Conservation (phyloP, 2,888 invertebrate species). For the Cerceris ruficornis region DNA sequence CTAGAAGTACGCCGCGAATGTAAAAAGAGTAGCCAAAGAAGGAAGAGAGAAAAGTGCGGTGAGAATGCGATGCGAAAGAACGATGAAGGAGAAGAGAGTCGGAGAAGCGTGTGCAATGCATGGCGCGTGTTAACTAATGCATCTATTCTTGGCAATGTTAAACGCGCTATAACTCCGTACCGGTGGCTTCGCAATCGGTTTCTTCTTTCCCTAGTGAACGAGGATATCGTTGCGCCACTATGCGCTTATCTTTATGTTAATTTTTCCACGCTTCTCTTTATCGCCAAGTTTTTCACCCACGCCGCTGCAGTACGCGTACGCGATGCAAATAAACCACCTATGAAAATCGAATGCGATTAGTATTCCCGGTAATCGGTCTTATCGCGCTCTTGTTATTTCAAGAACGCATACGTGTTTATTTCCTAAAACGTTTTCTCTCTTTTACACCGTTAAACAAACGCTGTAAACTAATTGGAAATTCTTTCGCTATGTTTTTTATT, state of each 20-base stretch:
- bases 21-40: conserved; percentile 1
- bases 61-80: too few relatives aligned
- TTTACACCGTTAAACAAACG: too few relatives aligned
- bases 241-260: conserved; percentile 26
- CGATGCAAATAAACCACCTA: conserved; percentile 2
- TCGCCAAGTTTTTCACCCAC: conserved; percentile 19
- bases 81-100: conserved; percentile 1
- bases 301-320: not conserved
- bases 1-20: not conserved
- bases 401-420: too few relatives aligned
- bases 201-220: conserved; percentile 17
- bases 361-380: not conserved
- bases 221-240: conserved; percentile 32
- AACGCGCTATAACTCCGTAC: conserved; percentile 30
- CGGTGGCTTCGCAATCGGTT: conserved; percentile 30
- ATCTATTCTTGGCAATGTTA: conserved; percentile 33
- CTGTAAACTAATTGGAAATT: too few relatives aligned
- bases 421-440: too few relatives aligned
- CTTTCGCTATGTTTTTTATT: too few relatives aligned
- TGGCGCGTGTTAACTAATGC: conserved; percentile 26
- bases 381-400: too few relatives aligned
- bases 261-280: conserved; percentile 21
- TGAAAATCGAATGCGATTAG: not conserved
- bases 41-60: not conserved
- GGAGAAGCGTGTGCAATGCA: not conserved